Base-by-base conservation (phyloP, 2,888 invertebrate genomes). In the Petrolisthes manimaculis region DNA sequence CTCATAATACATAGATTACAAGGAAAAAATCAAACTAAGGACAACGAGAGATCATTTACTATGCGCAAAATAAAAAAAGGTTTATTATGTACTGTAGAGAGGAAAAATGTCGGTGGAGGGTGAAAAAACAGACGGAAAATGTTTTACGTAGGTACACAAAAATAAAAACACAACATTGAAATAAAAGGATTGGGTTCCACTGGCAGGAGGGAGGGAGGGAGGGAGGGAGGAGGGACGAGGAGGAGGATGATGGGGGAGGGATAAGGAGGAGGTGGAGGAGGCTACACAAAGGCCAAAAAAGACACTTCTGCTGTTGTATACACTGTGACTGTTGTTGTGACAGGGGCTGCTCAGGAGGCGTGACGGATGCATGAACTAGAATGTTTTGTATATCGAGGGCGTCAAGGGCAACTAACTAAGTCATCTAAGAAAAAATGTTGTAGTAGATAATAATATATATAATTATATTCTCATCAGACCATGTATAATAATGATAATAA, bases 351-450 rank as follows among this genome's bases (percentile, higher is more conserved):
- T 37, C 61, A 61, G 61, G 61, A 21, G 71, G 71, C 18, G n/a
- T 82, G 61, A 69, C 69, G 51, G 37, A 51, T 77, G 77, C 53
- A 37, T 77, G 77, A 12, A 51, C 77, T 37, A 51, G 1, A 37
- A 14, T 67, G 67, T 67, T 67, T 18, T 67, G 67, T 67, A 12
- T 67, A 18, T 51, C 37, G 77, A 80, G 53, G 69, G 51, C 51
- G 56, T n/a, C 21, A 55, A 21, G 77, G 61, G 67, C 81, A 74
- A 81, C 80, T 67, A 84, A 85, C 85, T 86, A 85, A 74, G 51
- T 54, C 81, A 81, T 81, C 74, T 81, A 86, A 54, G 55, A 81
- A 69, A 81, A 84, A 84, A 84, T 74, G 69, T 82, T 51, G 67
- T 61, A 67, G n/a, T 67, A 67, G 12, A 67, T 67, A 67, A 67